Base-by-base conservation (phyloP, 2,888 invertebrate species). In the Dichetophora obliterata region DNA sequence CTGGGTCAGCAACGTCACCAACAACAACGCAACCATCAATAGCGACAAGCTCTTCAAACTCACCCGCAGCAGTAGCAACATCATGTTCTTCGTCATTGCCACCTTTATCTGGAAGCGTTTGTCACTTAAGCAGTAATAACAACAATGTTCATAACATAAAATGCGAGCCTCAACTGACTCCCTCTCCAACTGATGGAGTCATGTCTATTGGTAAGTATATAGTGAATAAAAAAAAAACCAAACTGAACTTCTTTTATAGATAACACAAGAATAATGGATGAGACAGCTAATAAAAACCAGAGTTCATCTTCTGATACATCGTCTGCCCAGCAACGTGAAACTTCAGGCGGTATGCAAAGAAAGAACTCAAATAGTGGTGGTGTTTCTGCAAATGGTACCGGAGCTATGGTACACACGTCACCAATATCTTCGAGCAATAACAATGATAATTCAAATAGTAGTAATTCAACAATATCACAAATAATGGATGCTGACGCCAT, bases 401-500 rank as follows among this genome's bases (percentile, higher is more conserved):
- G 59, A 8, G 11, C 75, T 14, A n/a, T 43, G 22, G 11, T 73
- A 16, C 73, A 73, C 16, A 59, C 76, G 27, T 19, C 52, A 8
- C 77, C 76, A 72, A 75, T 70, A 16, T 57, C 80, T 2, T 78
- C 85, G 0, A 85, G 82, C 70, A 77, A 79, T 43, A 80, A 74
- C 24, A 81, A 78, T 57, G 80, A 81, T 61, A 80, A 77, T 61
- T 81, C 79, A 43, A 81, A 81, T 74, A 78, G 82, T 72, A 84
- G 81, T 63, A 84, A 78, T 57, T 74, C 82, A 11, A 78, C 84
- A 37, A 68, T 82, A 19, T 50, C 79, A 16, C 82, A 82, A 59
- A 77, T 80, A 31, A 73, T 80, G 11, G 85, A 85, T 24, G 50
- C 61, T 9, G 85, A 86, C 19, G 22, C 80, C 1, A 75, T 78